These are phyloP conservation scores for Rhingia campestris DNA, from an alignment of 2,888 invertebrate genomes.

Conservation along the genomic window DNA sequence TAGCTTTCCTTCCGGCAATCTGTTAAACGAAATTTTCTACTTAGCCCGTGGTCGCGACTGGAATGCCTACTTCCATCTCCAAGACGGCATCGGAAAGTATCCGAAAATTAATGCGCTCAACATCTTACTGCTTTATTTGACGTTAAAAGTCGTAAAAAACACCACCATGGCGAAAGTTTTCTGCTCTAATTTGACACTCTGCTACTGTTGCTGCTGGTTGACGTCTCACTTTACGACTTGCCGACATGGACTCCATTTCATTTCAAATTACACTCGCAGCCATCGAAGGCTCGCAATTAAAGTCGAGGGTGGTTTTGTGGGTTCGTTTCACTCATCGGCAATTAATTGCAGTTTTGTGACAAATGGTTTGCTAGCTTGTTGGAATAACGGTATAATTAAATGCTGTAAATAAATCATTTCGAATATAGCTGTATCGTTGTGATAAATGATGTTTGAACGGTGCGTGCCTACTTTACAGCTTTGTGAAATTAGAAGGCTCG, in stretches of 20 bases:
- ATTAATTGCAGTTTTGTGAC: constrained; percentile 53
- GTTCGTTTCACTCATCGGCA: constrained; percentile 9
- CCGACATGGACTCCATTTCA: not conserved
- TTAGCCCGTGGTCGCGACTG: constrained; percentile 17
- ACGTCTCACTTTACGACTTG: constrained; percentile 29
- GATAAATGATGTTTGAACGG: constrained; percentile 27
- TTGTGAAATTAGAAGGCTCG: constrained; percentile 10
- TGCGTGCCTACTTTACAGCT: not conserved
- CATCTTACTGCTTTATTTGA: constrained; percentile 45
- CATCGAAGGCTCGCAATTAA: constrained; percentile 21
- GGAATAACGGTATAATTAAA: constrained; percentile 61
- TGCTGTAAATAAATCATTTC: constrained; percentile 57
- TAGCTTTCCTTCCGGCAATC: constrained; percentile 59
- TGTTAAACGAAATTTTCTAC: constrained; percentile 47
- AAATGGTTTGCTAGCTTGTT: constrained; percentile 33
- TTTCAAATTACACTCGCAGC: constrained; percentile 4
- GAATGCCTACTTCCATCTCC: not conserved
- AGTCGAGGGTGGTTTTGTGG: constrained; percentile 8
- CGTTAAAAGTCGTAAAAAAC: constrained; percentile 54
- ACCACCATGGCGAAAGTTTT: constrained; percentile 10
- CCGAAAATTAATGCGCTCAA: constrained; percentile 38
- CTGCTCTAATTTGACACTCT: not conserved
- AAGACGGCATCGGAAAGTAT: constrained; percentile 15
- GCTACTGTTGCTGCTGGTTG: constrained; percentile 9
- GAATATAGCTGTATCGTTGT: constrained; percentile 12